phyloP scores from a whole-genome alignment of 2,797 vertebrate genomes.

The Coranthus polyacanthus region DNA sequence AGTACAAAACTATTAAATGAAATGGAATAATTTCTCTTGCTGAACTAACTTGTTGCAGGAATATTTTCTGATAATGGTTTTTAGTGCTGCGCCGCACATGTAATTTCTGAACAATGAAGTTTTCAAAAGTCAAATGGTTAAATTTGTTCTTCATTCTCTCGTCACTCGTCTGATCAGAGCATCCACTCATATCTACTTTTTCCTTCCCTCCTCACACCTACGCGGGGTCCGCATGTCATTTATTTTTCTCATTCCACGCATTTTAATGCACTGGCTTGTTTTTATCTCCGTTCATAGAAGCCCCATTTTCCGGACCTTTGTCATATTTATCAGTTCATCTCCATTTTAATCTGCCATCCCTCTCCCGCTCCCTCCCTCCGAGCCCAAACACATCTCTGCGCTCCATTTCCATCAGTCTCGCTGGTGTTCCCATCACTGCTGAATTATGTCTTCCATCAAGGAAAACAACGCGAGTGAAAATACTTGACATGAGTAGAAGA shows the following conservation, averaged over 20 bases:
- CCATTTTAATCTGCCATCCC: constrained; percentile 3
- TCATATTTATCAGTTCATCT: constrained; percentile 33
- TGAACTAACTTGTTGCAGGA: background rate
- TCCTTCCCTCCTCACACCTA: background rate
- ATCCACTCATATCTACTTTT: no score
- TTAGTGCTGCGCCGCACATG: background rate
- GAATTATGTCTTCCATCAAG: constrained; percentile 64
- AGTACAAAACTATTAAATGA: constrained; percentile 14
- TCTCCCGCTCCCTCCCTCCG: background rate
- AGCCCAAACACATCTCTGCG: constrained; percentile 29
- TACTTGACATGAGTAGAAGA: constrained; percentile 37
- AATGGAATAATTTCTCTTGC: background rate
- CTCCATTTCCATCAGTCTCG: constrained; percentile 42
- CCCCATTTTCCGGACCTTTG: constrained; percentile 25
- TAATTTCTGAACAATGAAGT: constrained; percentile 9
- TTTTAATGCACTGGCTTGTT: constrained; percentile 24
- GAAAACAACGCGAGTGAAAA: constrained; percentile 62
- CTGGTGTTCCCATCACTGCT: constrained; percentile 39
- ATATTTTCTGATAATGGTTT: constrained; percentile 8
- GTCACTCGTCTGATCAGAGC: constrained; percentile 10
- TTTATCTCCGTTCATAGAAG: constrained; percentile 25
- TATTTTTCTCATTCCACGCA: constrained; percentile 20
- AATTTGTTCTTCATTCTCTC: constrained; percentile 16
- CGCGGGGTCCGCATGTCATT: constrained; percentile 4
- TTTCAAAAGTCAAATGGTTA: constrained; percentile 16